Base-by-base conservation (phyloP, 2,888 invertebrate species). In the Clanis bilineata region DNA sequence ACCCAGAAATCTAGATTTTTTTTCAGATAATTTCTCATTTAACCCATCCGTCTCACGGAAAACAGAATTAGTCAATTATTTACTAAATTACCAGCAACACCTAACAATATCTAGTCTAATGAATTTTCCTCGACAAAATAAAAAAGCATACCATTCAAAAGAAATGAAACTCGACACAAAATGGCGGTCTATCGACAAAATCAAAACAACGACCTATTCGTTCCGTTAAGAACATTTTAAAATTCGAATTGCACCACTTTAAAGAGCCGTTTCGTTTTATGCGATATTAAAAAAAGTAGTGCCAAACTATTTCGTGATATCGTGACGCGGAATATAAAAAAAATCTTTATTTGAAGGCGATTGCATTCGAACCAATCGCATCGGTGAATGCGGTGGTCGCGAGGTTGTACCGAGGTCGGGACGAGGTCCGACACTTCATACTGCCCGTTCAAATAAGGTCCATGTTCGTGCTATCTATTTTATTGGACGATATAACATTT, bases 341-440 rank as follows among this genome's bases (percentile, higher is more conserved):
- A 73, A 82, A 67, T 81, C 79, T 85, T 79, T 85, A 89, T 90
- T 90, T 85, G 85, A 86, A 78, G 76, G 82, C 79, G 85, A 84
- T 82, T 82, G 84, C 79, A 83, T 80, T 83, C 71, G 78, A 82
- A 76, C 88, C 88, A 89, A 88, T 88, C 69, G 85, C 79, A 79
- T 74, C 78, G 80, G 90, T 88, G 90, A 90, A 89, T 82, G 89
- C 84, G 79, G 78, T 69, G 71, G 71, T 66, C 66, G 71, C 87
- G 86, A 88, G 88, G 88, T 78, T 85, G 82, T 63, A 56, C 67
- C 85, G 87, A 90, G 90, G 89, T 83, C 88, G 85, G 58, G 64
- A 65, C 82, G 82, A 86, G 82, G 84, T 80, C 82, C 78, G 71
- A 73, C 18, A 51, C 43, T 54, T 41, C 41, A 18, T 18, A 28